phyloP scores from a whole-genome alignment of 2,113 vertebrate species.

The Oncorhynchus masou region DNA sequence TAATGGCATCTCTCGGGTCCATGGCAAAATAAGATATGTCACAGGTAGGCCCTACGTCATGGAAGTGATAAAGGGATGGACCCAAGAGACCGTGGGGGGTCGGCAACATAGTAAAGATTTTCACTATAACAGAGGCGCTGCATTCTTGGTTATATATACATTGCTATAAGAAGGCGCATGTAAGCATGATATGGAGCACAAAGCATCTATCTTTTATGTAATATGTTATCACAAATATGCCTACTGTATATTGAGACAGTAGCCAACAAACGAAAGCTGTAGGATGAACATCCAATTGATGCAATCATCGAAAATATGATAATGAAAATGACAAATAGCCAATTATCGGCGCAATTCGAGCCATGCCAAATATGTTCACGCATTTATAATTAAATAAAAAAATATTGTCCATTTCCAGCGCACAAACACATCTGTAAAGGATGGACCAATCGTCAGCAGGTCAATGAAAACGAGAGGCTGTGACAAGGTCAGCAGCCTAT shows the following conservation, averaged over 20 bases:
- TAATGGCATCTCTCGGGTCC: not conserved
- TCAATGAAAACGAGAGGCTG: conserved; percentile 52
- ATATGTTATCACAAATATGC: not conserved
- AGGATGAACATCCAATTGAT: not conserved
- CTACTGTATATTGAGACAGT: not conserved
- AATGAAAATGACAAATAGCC: not conserved
- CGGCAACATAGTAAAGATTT: not conserved
- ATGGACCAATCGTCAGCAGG: conserved; percentile 54
- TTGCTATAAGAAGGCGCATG: not conserved
- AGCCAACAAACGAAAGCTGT: not conserved
- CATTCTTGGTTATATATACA: not conserved
- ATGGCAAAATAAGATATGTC: not conserved
- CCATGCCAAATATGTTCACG: not conserved
- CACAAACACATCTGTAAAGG: conserved; percentile 33
- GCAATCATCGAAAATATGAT: not conserved
- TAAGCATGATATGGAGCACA: not conserved
- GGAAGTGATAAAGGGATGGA: not conserved
- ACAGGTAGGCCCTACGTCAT: not conserved
- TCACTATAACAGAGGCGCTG: not conserved
- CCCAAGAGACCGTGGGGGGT: not conserved
- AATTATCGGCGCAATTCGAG: not conserved
- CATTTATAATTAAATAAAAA: not conserved
- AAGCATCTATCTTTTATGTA: not conserved
- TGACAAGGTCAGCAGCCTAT: conserved; percentile 63
- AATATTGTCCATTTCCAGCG: not conserved